A percentile compares a stretch with the other conserved stretches of the same genome.
Evolutionary conservation across 2,888 invertebrate genomes (phyloP).

Genomic region (Leptothorax acervorum): DNA sequence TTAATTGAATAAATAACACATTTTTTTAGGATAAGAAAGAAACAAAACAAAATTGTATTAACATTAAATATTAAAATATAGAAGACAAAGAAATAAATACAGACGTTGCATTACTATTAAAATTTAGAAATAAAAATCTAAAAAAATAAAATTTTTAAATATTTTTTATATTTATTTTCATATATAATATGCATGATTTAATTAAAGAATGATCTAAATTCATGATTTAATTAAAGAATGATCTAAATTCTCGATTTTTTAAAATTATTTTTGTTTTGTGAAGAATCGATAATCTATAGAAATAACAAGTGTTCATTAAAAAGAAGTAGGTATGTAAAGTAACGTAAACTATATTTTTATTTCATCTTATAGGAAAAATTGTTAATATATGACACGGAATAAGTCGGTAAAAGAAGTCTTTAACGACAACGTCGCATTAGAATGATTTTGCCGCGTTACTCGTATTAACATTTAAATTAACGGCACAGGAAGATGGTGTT

Average conservation of each 20-base stretch:
- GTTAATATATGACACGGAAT: not conserved
- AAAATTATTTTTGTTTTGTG: not conserved
- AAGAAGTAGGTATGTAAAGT: not conserved
- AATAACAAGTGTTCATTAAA: not conserved
- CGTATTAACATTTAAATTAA: constrained; percentile 80
- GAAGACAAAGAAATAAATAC: not conserved
- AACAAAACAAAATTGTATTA: not conserved
- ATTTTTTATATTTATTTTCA: not conserved
- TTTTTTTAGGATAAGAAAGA: not conserved
- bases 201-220: not conserved
- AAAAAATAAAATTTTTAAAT: not conserved
- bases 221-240: not conserved
- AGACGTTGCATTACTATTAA: not conserved
- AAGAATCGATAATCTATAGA: not conserved
- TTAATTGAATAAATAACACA: not conserved
- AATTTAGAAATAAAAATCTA: not conserved
- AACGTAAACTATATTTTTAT: not conserved
- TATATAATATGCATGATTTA: not conserved
- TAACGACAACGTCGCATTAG: constrained; percentile 15
- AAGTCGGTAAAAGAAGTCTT: not conserved
- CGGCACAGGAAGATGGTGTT: constrained; percentile 55
- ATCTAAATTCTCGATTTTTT: not conserved
- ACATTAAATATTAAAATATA: not conserved
- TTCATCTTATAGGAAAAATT: not conserved
- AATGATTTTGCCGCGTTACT: constrained; percentile 57